Conservation (phyloP, 1,140 invertebrate genomes). For the roundworm (Caenorhabditis elegans) region WBcel235 BX284602.5:11971501-11972000, state of each 20-base stretch:
- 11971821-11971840: not conserved
- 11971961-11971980: too few relatives aligned
- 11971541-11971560: too few relatives aligned
- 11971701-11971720: slow-evolving; percentile 17
- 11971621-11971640: too few relatives aligned
- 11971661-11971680: too few relatives aligned
- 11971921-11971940: not conserved
- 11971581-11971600: too few relatives aligned
- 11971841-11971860: not conserved
- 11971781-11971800: not conserved
- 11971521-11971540: too few relatives aligned
- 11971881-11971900: not conserved
- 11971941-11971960: not conserved
- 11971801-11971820: not conserved
- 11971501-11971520: too few relatives aligned
- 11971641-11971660: too few relatives aligned
- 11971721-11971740: slow-evolving; percentile 30
- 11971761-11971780: not conserved
- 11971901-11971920: not conserved
- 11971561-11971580: too few relatives aligned
- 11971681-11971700: too few relatives aligned
- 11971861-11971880: slow-evolving; percentile 17
- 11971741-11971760: not conserved
- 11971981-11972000: too few relatives aligned
- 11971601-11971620: too few relatives aligned